phyloP scores from a whole-genome alignment of 2,797 vertebrate genomes.

The Threskiornis aethiopicus region DNA sequence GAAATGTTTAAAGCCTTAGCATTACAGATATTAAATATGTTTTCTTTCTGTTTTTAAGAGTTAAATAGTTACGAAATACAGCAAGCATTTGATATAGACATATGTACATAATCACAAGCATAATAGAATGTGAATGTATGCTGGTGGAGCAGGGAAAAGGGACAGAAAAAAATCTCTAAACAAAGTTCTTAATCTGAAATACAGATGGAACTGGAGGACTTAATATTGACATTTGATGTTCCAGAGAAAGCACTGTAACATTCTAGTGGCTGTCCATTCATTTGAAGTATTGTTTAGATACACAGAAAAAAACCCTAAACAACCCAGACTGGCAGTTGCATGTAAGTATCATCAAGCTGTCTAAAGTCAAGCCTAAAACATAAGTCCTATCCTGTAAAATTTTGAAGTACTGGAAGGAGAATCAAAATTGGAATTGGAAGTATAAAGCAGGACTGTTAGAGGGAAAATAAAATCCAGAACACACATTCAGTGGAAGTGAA shows the following conservation, averaged over 20 bases:
- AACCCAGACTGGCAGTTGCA: background rate
- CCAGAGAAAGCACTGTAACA: background rate
- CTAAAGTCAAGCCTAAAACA: background rate
- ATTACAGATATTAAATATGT: background rate
- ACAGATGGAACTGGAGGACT: background rate
- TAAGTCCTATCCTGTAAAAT: background rate
- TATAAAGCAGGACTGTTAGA: background rate
- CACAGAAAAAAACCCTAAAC: background rate
- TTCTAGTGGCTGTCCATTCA: background rate
- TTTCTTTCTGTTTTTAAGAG: background rate
- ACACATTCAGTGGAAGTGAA: background rate
- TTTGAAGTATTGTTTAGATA: background rate
- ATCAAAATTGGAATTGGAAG: background rate
- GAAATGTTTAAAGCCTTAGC: background rate
- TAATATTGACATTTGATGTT: background rate
- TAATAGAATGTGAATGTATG: background rate
- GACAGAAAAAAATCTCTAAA: background rate
- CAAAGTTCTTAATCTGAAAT: background rate
- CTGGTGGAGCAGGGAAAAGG: background rate
- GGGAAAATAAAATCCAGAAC: fast-evolving
- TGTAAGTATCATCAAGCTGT: background rate
- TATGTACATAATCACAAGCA: background rate
- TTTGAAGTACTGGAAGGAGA: background rate
- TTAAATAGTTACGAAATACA: background rate
- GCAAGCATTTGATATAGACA: background rate